A percentile compares a stretch with the other conserved stretches of the same genome.
Evolutionary conservation across 2,797 vertebrate genomes (phyloP).

Genomic region (Sebastes umbrosus): DNA sequence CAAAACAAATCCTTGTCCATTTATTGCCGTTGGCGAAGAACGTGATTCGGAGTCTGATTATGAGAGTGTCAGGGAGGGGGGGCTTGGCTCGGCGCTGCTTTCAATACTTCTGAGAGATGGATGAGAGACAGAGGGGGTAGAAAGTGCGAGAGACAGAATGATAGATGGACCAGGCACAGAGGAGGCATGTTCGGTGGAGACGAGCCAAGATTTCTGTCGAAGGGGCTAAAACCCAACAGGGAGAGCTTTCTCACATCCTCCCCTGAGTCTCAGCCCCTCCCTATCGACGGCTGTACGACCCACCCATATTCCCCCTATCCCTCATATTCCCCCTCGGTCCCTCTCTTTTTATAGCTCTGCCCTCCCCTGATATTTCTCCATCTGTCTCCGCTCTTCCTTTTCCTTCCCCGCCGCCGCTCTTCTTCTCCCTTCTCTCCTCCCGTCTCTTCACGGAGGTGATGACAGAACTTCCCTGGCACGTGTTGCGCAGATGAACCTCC

Average conservation of each 20-base stretch:
- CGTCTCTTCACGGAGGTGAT: slow-evolving; percentile 47
- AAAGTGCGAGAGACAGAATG: slow-evolving; percentile 62
- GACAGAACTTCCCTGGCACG: slow-evolving; percentile 71
- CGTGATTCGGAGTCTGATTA: slow-evolving; percentile 37
- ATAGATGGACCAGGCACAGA: slow-evolving; percentile 61
- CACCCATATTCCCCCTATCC: slow-evolving; percentile 19
- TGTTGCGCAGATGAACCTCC: slow-evolving; percentile 68
- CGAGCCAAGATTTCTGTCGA: slow-evolving; percentile 57
- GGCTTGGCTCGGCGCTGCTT: slow-evolving; percentile 42
- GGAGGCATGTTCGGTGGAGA: slow-evolving; percentile 61
- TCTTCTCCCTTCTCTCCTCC: slow-evolving; percentile 19
- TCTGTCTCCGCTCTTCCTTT: slow-evolving; percentile 59
- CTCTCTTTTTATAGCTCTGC: slow-evolving; percentile 61
- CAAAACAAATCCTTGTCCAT: slow-evolving; percentile 45
- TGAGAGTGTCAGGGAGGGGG: slow-evolving; percentile 10
- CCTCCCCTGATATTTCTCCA: slow-evolving; percentile 49
- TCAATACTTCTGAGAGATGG: slow-evolving; percentile 54
- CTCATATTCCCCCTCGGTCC: slow-evolving; percentile 20
- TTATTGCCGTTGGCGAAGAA: slow-evolving; percentile 45
- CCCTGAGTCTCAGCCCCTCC: slow-evolving; percentile 27
- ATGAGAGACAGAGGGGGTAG: slow-evolving; percentile 41
- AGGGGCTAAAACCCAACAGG: slow-evolving; percentile 55
- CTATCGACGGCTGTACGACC: background rate
- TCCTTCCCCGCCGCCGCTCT: background rate
- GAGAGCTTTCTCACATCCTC: slow-evolving; percentile 56